A percentile compares a stretch with the other conserved stretches of the same genome.
Evolutionary conservation across 2,113 vertebrate genomes (phyloP).

Genomic region (Nothocercus julius): DNA sequence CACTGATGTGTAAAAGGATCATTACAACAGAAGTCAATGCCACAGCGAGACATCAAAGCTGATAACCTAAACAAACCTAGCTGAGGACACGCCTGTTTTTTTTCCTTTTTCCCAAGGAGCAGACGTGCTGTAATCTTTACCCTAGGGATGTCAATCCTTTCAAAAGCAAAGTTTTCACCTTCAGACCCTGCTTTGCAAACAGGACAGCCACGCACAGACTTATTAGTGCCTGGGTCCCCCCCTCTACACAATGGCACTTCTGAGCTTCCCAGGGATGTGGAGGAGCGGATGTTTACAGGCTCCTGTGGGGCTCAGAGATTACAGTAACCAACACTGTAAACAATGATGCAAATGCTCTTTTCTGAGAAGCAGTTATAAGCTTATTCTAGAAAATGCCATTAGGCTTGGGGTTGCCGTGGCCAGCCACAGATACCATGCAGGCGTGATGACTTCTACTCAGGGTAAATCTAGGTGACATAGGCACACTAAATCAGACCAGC

Average conservation of each 20-base stretch:
- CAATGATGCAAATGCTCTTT: not conserved
- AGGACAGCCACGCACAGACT: not conserved
- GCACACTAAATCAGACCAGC: not conserved
- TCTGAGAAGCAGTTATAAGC: constrained; percentile 24
- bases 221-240: not conserved
- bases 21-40: not conserved
- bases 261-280: not conserved
- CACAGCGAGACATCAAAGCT: not conserved
- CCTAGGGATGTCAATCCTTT: not conserved
- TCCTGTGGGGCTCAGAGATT: not conserved
- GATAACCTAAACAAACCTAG: not conserved
- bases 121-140: not conserved
- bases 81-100: not conserved
- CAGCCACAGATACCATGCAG: not conserved
- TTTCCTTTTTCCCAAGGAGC: not conserved
- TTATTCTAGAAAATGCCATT: not conserved
- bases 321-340: not conserved
- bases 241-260: not conserved
- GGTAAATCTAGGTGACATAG: not conserved
- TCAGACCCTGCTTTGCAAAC: not conserved
- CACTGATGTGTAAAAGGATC: not conserved
- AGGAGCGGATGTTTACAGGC: not conserved
- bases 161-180: not conserved
- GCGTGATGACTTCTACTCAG: not conserved
- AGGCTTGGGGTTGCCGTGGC: not conserved